These are phyloP conservation scores for Acleris literana DNA, from an alignment of 2,888 invertebrate genomes.

Conservation along the genomic window DNA sequence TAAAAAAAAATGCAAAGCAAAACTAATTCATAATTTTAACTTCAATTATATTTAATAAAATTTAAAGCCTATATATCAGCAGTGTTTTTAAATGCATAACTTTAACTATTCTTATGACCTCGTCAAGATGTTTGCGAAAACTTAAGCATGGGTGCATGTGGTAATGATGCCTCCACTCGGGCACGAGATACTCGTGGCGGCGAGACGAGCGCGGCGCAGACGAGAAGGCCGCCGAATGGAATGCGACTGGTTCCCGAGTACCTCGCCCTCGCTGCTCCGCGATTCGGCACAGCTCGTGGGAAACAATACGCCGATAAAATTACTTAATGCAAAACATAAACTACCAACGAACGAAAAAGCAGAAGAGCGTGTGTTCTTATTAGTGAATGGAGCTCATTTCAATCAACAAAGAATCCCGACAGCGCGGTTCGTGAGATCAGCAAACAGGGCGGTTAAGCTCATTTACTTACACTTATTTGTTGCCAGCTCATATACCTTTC, in stretches of 20 bases:
- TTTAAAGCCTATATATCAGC: neutral
- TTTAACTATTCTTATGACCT: neutral
- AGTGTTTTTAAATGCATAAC: neutral
- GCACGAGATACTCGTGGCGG: conserved; percentile 22
- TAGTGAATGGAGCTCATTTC: conserved; percentile 5
- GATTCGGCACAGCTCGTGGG: conserved; percentile 47
- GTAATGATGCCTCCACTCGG: conserved; percentile 32
- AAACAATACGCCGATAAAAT: conserved; percentile 43
- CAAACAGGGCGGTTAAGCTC: conserved; percentile 65
- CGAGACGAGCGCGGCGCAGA: conserved; percentile 29
- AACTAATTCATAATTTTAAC: neutral
- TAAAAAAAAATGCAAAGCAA: neutral
- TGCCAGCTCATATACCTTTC: conserved; percentile 29
- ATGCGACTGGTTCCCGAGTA: conserved; percentile 56
- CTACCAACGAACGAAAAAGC: neutral
- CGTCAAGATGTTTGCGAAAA: conserved; percentile 12
- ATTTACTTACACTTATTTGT: conserved; percentile 37
- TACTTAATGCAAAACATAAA: conserved; percentile 9
- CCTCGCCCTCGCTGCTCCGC: conserved; percentile 43
- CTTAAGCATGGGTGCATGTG: conserved; percentile 38
- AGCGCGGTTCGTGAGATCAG: conserved; percentile 65
- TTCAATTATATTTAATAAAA: neutral
- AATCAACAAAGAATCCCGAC: conserved; percentile 44
- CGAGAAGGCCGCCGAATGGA: conserved; percentile 43
- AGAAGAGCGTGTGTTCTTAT: conserved; percentile 10